Base-by-base conservation (phyloP, 2,888 invertebrate species). In the Chalcis sispes region DNA sequence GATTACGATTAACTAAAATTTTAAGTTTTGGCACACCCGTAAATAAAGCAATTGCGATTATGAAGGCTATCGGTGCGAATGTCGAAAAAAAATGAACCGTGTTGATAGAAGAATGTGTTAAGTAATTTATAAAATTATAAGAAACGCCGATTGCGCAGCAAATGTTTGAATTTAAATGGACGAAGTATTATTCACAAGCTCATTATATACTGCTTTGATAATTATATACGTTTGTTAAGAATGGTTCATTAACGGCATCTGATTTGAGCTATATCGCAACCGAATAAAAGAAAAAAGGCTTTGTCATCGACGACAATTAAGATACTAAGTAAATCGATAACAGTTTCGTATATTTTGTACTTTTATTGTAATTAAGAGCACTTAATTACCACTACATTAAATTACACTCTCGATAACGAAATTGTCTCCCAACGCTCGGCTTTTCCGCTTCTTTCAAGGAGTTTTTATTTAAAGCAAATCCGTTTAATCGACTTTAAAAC, bases 331-430 rank as follows among this genome's bases (percentile, higher is more conserved):
- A 48, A 56, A 65, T 72, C 46, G 40, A 64, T 25, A 27, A 5
- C 15, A 27, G 48, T 1, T 18, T 25, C 27, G 36, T 59, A 18
- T 59, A 32, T 13, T 56, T 50, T n/a, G 20, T 29, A 18, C 32
- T 29, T 56, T 15, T 10, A 48, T 58, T 61, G 54, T 67, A 62
- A 62, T 74, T 61, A 67, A 42, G 61, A 8, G 23, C 36, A 36
- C 42, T 66, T 61, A 65, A 76, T 72, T 61, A 25, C 32, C 48
- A 18, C 18, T 52, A 48, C 54, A 76, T 66, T 59, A 42, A 61
- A 76, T 72, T 66, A 61, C 3, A 36, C 54, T 48, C 46, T 67
- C 62, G 29, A 56, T 64, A 67, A 52, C 48, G 62, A 65, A 75
- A 13, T 64, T 69, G 69, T 75, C 74, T 74, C 62, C 36, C 61